Percentiles rank a stretch among this genome's conserved stretches.
Evolutionary conservation across 2,113 vertebrate species (phyloP).

Genomic region (Micromys minutus): DNA sequence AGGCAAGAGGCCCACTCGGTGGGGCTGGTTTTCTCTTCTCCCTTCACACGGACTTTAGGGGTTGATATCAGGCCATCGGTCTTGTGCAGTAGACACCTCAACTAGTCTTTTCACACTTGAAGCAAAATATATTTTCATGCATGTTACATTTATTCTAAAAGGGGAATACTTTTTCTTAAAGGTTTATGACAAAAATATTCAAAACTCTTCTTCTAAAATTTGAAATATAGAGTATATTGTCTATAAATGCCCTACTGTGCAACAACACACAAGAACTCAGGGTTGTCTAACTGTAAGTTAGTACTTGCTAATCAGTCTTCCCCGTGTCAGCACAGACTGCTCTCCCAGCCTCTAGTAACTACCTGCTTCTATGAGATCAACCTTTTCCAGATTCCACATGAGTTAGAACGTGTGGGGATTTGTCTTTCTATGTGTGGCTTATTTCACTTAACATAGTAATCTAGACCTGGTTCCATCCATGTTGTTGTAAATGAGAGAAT

Average conservation of each 20-base stretch:
- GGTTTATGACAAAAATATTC: background rate
- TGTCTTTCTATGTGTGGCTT: background rate
- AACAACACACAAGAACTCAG: too few species aligned
- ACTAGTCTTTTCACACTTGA: background rate
- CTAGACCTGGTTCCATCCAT: background rate
- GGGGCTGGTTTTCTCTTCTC: background rate
- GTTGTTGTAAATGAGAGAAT: background rate
- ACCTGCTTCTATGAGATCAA: background rate
- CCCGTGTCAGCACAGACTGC: too few species aligned
- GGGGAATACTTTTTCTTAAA: background rate
- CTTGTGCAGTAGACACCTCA: background rate
- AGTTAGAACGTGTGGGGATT: background rate
- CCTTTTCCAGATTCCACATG: background rate
- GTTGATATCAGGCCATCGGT: background rate
- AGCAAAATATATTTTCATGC: constrained; percentile 33
- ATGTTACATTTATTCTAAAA: constrained; percentile 6
- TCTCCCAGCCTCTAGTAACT: background rate
- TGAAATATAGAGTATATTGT: background rate
- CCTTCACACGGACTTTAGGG: background rate
- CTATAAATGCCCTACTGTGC: background rate
- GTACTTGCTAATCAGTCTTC: background rate
- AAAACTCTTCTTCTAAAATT: background rate
- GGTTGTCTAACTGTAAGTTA: background rate
- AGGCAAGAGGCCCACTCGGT: background rate
- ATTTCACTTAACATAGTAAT: background rate